Evolutionary conservation across 2,797 vertebrate genomes (phyloP), one percentile per base, ranked within the genome.

Genomic region (Pangasius macronema): DNA sequence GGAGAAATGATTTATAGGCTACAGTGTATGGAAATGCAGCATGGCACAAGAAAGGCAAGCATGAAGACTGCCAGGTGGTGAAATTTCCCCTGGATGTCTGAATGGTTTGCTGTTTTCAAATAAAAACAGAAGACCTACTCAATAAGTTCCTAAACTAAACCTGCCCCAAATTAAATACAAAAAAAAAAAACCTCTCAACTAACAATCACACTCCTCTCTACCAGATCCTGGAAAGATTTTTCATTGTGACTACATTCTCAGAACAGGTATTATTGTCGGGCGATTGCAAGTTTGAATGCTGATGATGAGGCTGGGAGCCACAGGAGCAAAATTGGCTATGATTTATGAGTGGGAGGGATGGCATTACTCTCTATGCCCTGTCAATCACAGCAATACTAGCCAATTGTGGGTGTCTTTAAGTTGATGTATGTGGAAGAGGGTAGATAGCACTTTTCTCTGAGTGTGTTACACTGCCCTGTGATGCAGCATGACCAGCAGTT

Each of bases 1-100:
- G 65, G 46, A 70, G 82, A 83, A 70, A 36, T 83, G 42, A 83
- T 67, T 22, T 70, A 83, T 36, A 36, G 82, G 82, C 63, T 70
- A 67, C 63, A 53, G 49, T 46, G 70, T 68, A 63, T 75, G 65
- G 59, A 73, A 61, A 57, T 83, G 80, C 55, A 70, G 51, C 36
- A 36, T 33, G 36, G 75, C 49, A 59, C 80, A 68, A 27, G n/a
- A 82, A 83, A 63, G 36, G 57, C 57, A 82, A 36, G n/a, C 63
- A 67, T 20, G 63, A 49, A 83, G 82, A 70, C 46, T 70, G 65
- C 42, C 1, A 68, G 46, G 63, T 83, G 30, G 16, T 36, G 46
- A 68, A 53, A 51, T 82, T 82, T 18, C 39, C 59, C 39, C 80
- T 82, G 80, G 57, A 27, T 42, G 59, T 82, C 24, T 63, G 22